Evolutionary conservation across 2,797 vertebrate species (phyloP), one percentile per base, ranked within the genome.

Genomic region (Numenius phaeopus): DNA sequence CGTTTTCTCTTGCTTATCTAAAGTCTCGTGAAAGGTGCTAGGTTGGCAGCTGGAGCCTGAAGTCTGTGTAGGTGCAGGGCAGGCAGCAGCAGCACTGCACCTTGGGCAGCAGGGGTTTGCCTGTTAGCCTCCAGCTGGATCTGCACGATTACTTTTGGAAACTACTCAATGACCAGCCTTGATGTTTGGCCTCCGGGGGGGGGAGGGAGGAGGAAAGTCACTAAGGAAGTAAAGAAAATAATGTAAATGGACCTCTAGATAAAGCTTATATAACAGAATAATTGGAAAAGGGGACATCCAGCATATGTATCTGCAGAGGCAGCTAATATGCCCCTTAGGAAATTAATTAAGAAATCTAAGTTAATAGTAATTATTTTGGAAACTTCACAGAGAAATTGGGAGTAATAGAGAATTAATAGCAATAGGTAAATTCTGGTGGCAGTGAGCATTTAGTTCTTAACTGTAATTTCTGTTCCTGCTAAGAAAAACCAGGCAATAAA

Each of bases 331-430:
- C 57, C 50, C 29, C 73, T 83, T 92, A 30, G 44, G 59, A 93
- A 95, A 95, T 91, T 44, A 44, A 67, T 77, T 96, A 93, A 97
- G 93, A 94, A 97, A 85, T 47, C 17, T 77, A 77, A 23, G 23
- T 82, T 93, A 65, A 54, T 80, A 50, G 57, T 59, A 94, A 71
- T 94, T 92, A 90, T 89, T 96, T 95, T 95, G 65, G 89, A 97
- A 97, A 95, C 86, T 69, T 84, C 46, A 84, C 66, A 62, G 77
- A 94, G 40, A 94, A 77, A 17, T 11, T 50, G 14, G 8, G 5
- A 18, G 30, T 73, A 80, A 29, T 3, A 72, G 49, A n/a, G 24
- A 59, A 64, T 46, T 90, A 83, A 79, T 57, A 70, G 46, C 50
- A 61, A 66, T 82, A 77, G 29, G 29, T 82, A 94, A 94, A 72